These are phyloP conservation scores for Chiroxiphia lanceolata DNA, from an alignment of 2,797 vertebrate genomes.

Conservation along the genomic window DNA sequence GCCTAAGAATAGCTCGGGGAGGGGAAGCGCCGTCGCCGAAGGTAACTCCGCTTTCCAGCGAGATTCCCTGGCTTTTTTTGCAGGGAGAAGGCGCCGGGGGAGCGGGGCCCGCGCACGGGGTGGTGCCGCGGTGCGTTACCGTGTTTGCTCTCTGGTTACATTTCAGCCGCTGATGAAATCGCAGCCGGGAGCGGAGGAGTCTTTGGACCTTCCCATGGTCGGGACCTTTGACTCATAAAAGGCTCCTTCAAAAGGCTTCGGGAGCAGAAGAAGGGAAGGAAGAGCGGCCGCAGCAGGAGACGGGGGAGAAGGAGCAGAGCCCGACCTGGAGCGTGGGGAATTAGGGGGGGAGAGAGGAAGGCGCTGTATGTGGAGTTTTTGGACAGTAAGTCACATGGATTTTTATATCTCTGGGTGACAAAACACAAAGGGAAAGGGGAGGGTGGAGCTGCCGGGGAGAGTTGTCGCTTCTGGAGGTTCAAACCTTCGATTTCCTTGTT, in stretches of 20 bases:
- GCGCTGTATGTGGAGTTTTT: constrained; percentile 66
- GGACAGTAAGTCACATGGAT: constrained; percentile 68
- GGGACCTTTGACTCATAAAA: constrained; percentile 24
- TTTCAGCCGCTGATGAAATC: constrained; percentile 62
- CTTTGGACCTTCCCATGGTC: constrained; percentile 26
- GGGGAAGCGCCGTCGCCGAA: background rate
- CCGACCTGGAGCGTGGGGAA: background rate
- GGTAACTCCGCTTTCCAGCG: background rate
- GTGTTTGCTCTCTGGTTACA: constrained; percentile 18
- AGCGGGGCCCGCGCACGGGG: background rate
- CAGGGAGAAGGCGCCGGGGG: background rate
- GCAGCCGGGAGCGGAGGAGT: background rate
- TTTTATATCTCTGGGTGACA: background rate
- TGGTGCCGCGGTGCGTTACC: constrained; percentile 14
- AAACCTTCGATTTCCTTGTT: accelerated
- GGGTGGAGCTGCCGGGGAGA: constrained; percentile 16
- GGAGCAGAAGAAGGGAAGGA: background rate
- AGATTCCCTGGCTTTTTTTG: background rate
- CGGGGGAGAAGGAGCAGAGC: background rate
- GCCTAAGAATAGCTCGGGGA: constrained; percentile 58
- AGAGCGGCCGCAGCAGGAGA: background rate
- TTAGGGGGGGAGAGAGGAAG: background rate
- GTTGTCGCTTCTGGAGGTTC: background rate
- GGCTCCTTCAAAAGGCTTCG: constrained; percentile 55
- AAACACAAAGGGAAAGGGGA: constrained; percentile 22